Evolutionary conservation across 2,797 vertebrate species (phyloP).

Genomic region (Chelonia mydas): DNA sequence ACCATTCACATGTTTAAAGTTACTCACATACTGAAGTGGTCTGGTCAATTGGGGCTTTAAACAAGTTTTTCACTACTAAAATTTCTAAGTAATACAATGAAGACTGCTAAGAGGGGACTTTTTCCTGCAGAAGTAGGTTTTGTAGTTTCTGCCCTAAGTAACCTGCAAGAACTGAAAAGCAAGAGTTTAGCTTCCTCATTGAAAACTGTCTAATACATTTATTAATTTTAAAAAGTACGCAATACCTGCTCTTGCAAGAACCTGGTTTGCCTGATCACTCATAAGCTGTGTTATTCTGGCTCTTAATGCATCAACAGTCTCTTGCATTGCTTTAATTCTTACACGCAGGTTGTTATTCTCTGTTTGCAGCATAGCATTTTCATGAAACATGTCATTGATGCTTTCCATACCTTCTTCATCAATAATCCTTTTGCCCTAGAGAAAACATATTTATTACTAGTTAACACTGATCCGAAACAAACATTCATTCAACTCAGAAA

Average conservation of each 20-base stretch:
- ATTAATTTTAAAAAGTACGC: neutral
- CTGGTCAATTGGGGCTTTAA: neutral
- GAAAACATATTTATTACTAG: conserved; percentile 35
- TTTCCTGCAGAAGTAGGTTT: neutral
- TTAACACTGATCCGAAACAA: neutral
- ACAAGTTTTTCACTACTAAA: neutral
- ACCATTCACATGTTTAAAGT: neutral
- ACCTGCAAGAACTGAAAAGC: neutral
- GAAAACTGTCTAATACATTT: too few relatives aligned
- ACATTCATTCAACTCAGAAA: neutral
- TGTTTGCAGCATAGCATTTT: conserved; percentile 96
- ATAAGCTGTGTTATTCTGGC: conserved; percentile 91
- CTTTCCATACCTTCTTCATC: conserved; percentile 95
- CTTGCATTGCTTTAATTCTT: conserved; percentile 98
- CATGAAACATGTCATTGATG: conserved; percentile 96
- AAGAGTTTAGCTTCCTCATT: neutral
- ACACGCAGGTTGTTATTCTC: conserved; percentile 96
- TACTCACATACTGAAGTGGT: neutral
- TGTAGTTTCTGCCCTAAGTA: neutral
- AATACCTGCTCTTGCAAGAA: conserved; percentile 90
- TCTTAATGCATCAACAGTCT: conserved; percentile 92
- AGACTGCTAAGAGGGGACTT: neutral
- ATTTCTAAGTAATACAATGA: neutral
- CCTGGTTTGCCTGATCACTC: conserved; percentile 92
- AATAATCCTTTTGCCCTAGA: conserved; percentile 94